A percentile compares a stretch with the other conserved stretches of the same genome.
Evolutionary conservation across 2,888 invertebrate species (phyloP).

Genomic region (Hipparchia semele): DNA sequence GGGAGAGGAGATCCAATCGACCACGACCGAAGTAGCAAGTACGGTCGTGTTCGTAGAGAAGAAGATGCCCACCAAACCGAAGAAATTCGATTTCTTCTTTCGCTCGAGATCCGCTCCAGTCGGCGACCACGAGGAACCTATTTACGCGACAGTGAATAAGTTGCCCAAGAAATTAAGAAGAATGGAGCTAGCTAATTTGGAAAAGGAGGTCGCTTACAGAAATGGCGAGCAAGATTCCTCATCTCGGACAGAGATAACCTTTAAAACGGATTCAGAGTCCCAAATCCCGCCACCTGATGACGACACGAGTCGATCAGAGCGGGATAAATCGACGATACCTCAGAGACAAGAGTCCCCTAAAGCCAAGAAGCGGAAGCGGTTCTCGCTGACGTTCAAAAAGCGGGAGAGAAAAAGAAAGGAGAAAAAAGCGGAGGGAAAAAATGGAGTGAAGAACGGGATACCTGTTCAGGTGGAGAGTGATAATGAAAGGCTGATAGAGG

Average conservation of each 20-base stretch:
- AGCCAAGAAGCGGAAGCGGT: slow-evolving; percentile 75
- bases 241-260: slow-evolving; percentile 67
- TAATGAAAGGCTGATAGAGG: slow-evolving; percentile 74
- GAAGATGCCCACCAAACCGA: slow-evolving; percentile 73
- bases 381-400: slow-evolving; percentile 76
- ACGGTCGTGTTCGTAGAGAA: slow-evolving; percentile 79
- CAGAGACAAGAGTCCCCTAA: slow-evolving; percentile 74
- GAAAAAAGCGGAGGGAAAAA: slow-evolving; percentile 70
- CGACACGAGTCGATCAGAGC: slow-evolving; percentile 75
- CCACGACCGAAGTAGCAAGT: slow-evolving; percentile 79
- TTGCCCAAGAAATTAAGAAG: slow-evolving; percentile 75
- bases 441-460: slow-evolving; percentile 65
- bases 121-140: slow-evolving; percentile 76
- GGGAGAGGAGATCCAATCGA: slow-evolving; percentile 63
- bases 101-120: slow-evolving; percentile 80
- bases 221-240: slow-evolving; percentile 71
- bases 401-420: slow-evolving; percentile 75
- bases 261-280: slow-evolving; percentile 75
- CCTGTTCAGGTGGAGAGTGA: slow-evolving; percentile 67
- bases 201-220: slow-evolving; percentile 77
- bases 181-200: slow-evolving; percentile 76
- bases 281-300: slow-evolving; percentile 70
- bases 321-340: slow-evolving; percentile 69
- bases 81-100: slow-evolving; percentile 77
- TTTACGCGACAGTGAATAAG: slow-evolving; percentile 80